Evolutionary conservation across 2,113 vertebrate species (phyloP).

Genomic region (Rhagologus leucostigma): DNA sequence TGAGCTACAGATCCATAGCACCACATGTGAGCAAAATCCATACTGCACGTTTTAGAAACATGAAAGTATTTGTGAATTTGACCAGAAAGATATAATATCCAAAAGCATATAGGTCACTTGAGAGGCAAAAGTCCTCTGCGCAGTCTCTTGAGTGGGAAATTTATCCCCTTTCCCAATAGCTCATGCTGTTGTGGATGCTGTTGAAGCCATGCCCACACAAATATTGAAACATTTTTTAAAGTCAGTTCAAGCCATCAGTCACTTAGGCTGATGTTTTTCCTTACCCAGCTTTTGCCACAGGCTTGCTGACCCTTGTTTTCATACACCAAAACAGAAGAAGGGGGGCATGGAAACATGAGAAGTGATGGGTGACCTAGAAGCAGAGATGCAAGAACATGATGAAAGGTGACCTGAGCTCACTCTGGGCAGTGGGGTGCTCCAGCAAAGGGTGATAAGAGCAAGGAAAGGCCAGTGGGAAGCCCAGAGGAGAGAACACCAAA

Average conservation of each 20-base stretch:
- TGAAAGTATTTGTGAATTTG: background rate
- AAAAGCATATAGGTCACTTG: background rate
- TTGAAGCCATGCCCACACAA: background rate
- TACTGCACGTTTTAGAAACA: background rate
- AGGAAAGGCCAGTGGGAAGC: background rate
- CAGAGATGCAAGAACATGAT: background rate
- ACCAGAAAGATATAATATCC: background rate
- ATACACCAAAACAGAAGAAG: background rate
- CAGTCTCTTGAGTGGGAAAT: background rate
- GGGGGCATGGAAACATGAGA: background rate
- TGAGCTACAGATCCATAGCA: rapidly evolving
- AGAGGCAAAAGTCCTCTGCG: background rate
- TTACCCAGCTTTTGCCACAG: background rate
- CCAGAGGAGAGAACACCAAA: background rate
- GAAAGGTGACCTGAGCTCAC: background rate
- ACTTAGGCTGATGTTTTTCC: background rate
- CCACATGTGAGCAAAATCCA: background rate
- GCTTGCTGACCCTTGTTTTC: background rate
- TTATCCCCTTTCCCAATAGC: background rate
- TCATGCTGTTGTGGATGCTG: background rate
- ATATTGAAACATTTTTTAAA: background rate
- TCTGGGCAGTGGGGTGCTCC: background rate
- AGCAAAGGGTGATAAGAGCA: background rate
- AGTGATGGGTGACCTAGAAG: background rate
- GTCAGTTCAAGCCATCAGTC: background rate